These are phyloP conservation scores for Tetranychus urticae DNA, from an alignment of 1,140 invertebrate species.

Conservation along the genomic window DNA sequence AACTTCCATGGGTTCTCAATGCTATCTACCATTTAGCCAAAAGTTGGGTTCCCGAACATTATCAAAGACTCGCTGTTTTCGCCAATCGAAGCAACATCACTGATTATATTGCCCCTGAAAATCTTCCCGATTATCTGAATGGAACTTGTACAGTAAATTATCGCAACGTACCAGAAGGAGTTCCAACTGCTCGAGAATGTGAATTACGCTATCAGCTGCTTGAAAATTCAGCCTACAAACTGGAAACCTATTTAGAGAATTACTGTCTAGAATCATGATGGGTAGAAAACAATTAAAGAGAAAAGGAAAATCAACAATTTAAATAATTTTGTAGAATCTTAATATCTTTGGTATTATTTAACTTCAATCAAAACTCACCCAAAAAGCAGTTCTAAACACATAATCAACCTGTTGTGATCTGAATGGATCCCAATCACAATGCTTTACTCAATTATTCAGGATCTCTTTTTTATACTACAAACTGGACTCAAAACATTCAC, in stretches of 20 bases:
- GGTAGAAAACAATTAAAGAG: too few relatives aligned
- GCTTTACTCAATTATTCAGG: too few relatives aligned
- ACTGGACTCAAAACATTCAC: too few relatives aligned
- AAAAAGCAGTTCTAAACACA: too few relatives aligned
- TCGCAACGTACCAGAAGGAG: background rate
- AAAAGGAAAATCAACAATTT: too few relatives aligned
- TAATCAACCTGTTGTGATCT: too few relatives aligned
- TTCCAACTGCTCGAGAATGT: background rate
- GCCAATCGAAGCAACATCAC: constrained; percentile 1
- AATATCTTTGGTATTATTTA: too few relatives aligned
- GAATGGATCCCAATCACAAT: too few relatives aligned
- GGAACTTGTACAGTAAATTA: constrained; percentile 1
- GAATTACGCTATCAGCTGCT: background rate
- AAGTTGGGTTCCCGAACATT: background rate
- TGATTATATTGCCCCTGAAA: constrained; percentile 7
- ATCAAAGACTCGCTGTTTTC: background rate
- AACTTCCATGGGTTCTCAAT: constrained; percentile 7
- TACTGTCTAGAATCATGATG: background rate
- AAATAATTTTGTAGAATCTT: too few relatives aligned
- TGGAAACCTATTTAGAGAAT: background rate
- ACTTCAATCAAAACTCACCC: too few relatives aligned
- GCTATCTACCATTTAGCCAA: constrained; percentile 1
- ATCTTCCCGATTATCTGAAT: constrained; percentile 11
- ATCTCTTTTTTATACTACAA: too few relatives aligned
- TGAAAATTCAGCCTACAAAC: background rate